Base-by-base conservation (phyloP, 2,797 vertebrate genomes). In the Spatula versicolor region DNA sequence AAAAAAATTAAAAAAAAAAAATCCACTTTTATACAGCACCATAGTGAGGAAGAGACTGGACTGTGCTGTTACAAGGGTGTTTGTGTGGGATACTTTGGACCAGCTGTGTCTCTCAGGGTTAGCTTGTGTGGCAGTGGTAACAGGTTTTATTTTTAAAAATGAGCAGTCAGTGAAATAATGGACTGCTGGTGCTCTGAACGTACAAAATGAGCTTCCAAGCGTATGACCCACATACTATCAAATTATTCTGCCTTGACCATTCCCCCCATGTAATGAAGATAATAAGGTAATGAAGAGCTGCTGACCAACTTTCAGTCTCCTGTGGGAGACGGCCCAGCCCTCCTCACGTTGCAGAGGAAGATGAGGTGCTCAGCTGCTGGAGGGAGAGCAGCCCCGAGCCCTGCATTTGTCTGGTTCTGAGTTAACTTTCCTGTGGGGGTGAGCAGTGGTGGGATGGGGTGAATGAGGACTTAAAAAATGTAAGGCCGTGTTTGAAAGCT, bases 211-310 rank as follows among this genome's bases (percentile, higher is more conserved):
- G 87, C 89, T 96, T 89, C 83, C 48, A 68, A 92, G 37, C 71
- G 86, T 80, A 37, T 2, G 7, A 96, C 93, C 96, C 92, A 95
- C 90, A 91, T 64, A 95, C 33, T 14, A 79, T 75, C 82, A 91
- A 94, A 96, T 96, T 96, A 96, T 94, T 97, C 86, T 94, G 76
- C 83, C 76, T 94, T 96, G 96, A 96, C 93, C 75, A 0, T 93
- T 83, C 95, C 90, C 81, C 76, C 75, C 77, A 88, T 83, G 69
- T 88, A 95, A 88, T 71, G 86, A 95, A 91, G 72, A 71, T 93
- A 90, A 97, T 88, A 78, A 83, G 89, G 63, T 88, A 88, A 86
- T 0, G 1, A 91, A 59, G 48, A 76, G 67, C 69, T 93, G 58
- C 76, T 46, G 80, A 17, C n/a, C n/a, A 17, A 41, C 48, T 33